Evolutionary conservation across 2,113 vertebrate genomes (phyloP).

Genomic region (Xenus cinereus): DNA sequence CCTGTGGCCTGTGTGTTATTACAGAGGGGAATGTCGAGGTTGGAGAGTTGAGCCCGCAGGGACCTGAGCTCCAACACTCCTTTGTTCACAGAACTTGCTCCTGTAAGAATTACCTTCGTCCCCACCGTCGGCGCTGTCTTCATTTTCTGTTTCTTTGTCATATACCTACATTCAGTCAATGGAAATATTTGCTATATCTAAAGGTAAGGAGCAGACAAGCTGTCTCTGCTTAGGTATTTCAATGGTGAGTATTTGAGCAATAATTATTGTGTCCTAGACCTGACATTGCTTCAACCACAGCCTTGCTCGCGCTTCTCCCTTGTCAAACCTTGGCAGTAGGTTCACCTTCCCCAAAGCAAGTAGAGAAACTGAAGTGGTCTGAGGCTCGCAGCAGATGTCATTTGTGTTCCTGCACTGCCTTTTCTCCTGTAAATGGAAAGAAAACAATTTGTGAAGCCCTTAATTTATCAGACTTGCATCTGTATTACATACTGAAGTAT

Average conservation of each 20-base stretch:
- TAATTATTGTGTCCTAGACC: background rate
- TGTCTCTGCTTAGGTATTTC: background rate
- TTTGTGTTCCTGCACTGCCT: background rate
- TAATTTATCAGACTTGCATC: background rate
- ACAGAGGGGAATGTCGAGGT: background rate
- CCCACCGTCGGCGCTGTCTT: rapidly evolving
- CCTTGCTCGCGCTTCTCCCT: background rate
- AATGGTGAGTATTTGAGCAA: background rate
- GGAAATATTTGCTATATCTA: background rate
- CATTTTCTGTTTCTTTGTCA: background rate
- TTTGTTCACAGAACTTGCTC: background rate
- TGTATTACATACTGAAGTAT: background rate
- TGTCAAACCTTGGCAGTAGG: background rate
- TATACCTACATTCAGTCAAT: background rate
- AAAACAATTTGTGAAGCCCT: background rate
- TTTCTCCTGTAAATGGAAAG: background rate
- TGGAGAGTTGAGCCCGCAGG: background rate
- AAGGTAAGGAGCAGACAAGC: background rate
- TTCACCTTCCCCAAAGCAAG: background rate
- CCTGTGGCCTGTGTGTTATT: background rate
- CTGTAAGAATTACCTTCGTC: background rate
- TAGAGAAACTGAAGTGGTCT: background rate
- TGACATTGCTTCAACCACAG: background rate
- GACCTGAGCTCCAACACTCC: background rate
- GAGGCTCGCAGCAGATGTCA: background rate